Base-by-base conservation (phyloP, 1,140 invertebrate species). In the Calycopis cecrops region DNA sequence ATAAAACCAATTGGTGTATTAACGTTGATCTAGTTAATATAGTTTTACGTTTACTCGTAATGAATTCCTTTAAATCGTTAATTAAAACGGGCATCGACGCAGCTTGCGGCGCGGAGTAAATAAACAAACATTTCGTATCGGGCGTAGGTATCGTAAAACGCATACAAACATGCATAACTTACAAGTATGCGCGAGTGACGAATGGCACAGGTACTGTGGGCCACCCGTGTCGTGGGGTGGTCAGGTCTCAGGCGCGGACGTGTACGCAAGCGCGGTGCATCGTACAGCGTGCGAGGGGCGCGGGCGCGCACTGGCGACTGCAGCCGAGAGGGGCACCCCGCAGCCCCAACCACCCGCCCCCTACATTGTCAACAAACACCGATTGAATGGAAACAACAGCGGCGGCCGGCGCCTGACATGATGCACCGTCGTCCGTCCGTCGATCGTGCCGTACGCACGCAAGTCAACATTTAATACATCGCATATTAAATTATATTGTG, bases 381-480 rank as follows among this genome's bases (percentile, higher is more conserved):
- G 63, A 79, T 78, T 81, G 73, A 85, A 85, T 85, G 81, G 78
- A 79, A 83, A 79, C 76, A 67, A 81, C 68, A 69, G 63, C 69
- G 71, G 35, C 62, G 60, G 11, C 65, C 69, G 71, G 35, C 62
- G 60, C 18, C 28, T 53, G 12, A 42, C 52, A 57, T 55, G 67
- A 63, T 61, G 57, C 57, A 59, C 58, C 12, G 33, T 9, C 33
- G 55, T 17, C 33, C 35, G 9, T n/a, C 9, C n/a, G 34, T 6
- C 34, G 21, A 28, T 28, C 21, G 21, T 28, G 21, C 21, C 21
- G 21, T 28, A 28, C 21, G 21, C 21, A 28, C 21, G 6, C 21
- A 28, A 28, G 2, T 6, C 2, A 28, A 28, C 21, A 28, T 28
- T 28, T 28, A 28, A 28, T 3, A 28, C 21, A 28, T 28, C 21